Evolutionary conservation across 2,113 vertebrate genomes (phyloP).

Genomic region (Cryptomyrus ogoouensis): DNA sequence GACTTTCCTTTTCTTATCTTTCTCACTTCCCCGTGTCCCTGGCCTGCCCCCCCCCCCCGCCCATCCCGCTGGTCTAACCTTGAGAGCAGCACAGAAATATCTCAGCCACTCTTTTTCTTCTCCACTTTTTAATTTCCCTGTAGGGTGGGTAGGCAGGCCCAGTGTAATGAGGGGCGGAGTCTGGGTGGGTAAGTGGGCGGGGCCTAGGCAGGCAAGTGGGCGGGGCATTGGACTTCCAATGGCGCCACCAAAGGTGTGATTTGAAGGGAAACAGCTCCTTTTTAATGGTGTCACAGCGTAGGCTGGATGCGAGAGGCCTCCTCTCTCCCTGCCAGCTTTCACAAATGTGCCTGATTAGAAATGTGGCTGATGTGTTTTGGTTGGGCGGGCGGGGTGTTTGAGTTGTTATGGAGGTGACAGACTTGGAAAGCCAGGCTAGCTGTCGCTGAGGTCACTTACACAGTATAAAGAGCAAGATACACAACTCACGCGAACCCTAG

Average conservation of each 20-base stretch:
- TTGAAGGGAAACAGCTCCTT: not conserved
- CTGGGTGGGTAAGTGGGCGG: not conserved
- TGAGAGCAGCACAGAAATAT: not conserved
- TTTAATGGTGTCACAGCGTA: not conserved
- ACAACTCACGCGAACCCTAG: not conserved
- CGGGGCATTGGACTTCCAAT: not conserved
- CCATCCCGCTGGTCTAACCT: not conserved
- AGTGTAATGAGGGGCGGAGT: not conserved
- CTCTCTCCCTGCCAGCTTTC: not conserved
- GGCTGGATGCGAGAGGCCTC: not conserved
- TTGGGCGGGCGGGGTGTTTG: not conserved
- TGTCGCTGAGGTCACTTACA: not conserved
- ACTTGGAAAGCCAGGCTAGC: not conserved
- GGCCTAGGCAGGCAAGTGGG: not conserved
- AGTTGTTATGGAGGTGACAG: constrained; percentile 1
- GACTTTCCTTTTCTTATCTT: not conserved
- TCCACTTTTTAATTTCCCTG: not conserved
- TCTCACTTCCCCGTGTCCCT: not conserved
- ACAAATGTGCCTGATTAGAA: not conserved
- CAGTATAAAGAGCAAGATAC: not conserved
- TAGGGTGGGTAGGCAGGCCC: not conserved
- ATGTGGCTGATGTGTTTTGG: not conserved
- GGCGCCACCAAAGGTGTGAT: not conserved
- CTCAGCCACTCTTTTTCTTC: not conserved
- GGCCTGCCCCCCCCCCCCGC: not conserved